Base-by-base conservation (phyloP, 1,140 invertebrate genomes). In the Delia radicum region DNA sequence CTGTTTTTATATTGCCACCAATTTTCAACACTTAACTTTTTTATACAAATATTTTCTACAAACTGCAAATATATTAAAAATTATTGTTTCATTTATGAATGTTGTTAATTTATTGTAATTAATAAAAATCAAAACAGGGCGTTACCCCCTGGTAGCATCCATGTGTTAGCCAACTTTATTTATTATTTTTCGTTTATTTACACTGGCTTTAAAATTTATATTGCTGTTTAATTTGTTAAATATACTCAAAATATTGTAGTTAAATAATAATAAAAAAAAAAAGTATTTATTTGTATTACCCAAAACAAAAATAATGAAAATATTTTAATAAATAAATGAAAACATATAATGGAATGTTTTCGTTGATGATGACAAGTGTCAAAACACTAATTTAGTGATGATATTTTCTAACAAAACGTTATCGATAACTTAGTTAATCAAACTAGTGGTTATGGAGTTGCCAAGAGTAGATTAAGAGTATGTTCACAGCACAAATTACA, bases 1-100 rank as follows among this genome's bases (percentile, higher is more conserved):
- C 81, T 78, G 81, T 83, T 48, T 24, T 77, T 78, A 67, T 82
- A 75, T 77, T 77, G 75, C 78, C 77, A 0, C 10, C n/a, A 42
- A 13, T 15, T 42, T 42, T 42, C 2, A 42, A 1, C 37, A 15
- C n/a, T 8, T 42, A 10, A n/a, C n/a, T n/a, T n/a, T 42, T 8
- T 42, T 42, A 42, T 10, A 15, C n/a, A n/a, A n/a, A 42, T 10
- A 13, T 3, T 42, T 10, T 15, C 12, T 15, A 15, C n/a, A 42
- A 42, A 42, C 37, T 42, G 37, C 12, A 42, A 42, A 10, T 42
- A 42, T 42, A 42, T 5, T 1, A 42, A 42, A 42, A 15, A 10
- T 13, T 15, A 13, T 15, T 13, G n/a, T 42, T 42, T 42, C 12
- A 42, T n/a, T 42, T 13, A 42, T 42, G 12, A 42, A 42, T 15